Conservation (phyloP, 92 coral and sea anemone species). For the Actinernus sp. region DNA sequence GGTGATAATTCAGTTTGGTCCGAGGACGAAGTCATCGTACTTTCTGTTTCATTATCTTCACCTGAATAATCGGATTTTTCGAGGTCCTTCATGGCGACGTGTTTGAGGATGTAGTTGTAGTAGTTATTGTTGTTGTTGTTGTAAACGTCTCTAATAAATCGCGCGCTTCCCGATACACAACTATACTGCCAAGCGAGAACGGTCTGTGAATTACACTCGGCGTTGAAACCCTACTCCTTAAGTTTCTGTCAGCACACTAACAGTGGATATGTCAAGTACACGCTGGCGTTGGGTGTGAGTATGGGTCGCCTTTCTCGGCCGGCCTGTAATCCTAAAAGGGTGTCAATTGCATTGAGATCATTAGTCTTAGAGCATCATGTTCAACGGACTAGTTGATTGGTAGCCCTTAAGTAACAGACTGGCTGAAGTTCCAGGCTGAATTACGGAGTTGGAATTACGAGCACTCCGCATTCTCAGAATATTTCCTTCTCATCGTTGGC, state of each 20-base stretch:
- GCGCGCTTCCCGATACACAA: not conserved
- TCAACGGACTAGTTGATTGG: too few species aligned
- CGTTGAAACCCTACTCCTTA: not conserved
- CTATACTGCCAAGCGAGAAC: not conserved
- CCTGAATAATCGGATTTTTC: slow-evolving; percentile 43
- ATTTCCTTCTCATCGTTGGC: too few species aligned
- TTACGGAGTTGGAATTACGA: too few species aligned
- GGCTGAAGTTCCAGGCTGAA: too few species aligned
- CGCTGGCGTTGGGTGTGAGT: not conserved
- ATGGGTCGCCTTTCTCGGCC: not conserved
- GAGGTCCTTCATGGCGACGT: slow-evolving; percentile 23
- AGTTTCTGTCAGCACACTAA: not conserved
- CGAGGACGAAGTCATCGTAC: slow-evolving; percentile 24
- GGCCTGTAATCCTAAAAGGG: slow-evolving; percentile 5
- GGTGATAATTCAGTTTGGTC: slow-evolving; percentile 49
- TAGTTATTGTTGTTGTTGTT: not conserved
- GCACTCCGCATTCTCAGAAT: too few species aligned
- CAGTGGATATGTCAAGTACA: not conserved
- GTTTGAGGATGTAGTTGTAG: not conserved
- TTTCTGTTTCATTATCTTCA: slow-evolving; percentile 20
- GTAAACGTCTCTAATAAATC: not conserved
- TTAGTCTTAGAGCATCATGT: too few species aligned
- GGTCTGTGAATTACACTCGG: not conserved
- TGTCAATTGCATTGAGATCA: slow-evolving; percentile 1
- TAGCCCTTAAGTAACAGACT: too few species aligned